phyloP scores from a whole-genome alignment of 2,113 vertebrate species.

The Solea senegalensis region DNA sequence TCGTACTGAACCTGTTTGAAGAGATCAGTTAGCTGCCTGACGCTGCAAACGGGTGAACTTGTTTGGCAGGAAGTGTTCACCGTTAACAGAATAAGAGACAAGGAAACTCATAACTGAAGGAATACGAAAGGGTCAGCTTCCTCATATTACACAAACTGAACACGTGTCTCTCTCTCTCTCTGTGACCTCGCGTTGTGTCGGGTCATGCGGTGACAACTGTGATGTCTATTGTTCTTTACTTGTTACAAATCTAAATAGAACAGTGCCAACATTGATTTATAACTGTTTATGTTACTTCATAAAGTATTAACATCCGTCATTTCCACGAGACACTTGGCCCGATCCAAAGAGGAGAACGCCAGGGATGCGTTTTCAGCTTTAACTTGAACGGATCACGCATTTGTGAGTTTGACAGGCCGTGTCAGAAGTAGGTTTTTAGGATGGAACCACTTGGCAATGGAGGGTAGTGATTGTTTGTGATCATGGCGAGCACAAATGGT shows the following conservation, averaged over 20 bases:
- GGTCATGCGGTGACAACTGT: slow-evolving; percentile 28
- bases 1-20: slow-evolving; percentile 40
- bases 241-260: background rate
- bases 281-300: too few relatives aligned
- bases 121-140: slow-evolving; percentile 65
- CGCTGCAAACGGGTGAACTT: slow-evolving; percentile 28
- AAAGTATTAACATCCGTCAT: background rate
- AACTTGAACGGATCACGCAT: background rate
- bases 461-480: background rate
- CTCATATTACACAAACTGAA: slow-evolving; percentile 38
- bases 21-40: slow-evolving; percentile 20
- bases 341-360: too few relatives aligned
- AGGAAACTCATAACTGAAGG: slow-evolving; percentile 71
- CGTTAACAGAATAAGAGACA: slow-evolving; percentile 25
- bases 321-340: background rate
- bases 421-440: background rate
- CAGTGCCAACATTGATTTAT: too few relatives aligned
- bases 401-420: background rate
- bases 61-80: slow-evolving; percentile 57
- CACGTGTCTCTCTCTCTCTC: background rate
- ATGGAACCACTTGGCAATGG: slow-evolving; percentile 2
- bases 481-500: background rate
- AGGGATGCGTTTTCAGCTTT: background rate
- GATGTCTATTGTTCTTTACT: too few relatives aligned
- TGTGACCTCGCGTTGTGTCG: slow-evolving; percentile 30